Conservation (phyloP, 92 coral and sea anemone genomes). For the Pocillopora meandrina region DNA sequence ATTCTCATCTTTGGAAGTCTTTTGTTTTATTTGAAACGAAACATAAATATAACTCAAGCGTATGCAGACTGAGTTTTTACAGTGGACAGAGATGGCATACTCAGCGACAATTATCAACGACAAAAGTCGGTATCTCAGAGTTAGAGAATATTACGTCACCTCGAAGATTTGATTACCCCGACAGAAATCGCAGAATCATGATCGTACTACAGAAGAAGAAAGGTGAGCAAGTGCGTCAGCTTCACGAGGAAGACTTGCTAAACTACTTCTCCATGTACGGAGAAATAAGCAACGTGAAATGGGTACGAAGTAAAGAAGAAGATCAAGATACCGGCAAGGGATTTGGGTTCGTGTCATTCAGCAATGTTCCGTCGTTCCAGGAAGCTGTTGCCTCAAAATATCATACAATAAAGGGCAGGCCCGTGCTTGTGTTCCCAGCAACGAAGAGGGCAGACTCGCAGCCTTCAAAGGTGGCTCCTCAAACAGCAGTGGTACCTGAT, state of each 20-base stretch:
- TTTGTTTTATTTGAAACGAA: not conserved
- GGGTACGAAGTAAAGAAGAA: constrained; percentile 6
- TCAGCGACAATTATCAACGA: constrained; percentile 4
- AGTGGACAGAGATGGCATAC: not conserved
- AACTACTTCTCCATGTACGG: constrained; percentile 20
- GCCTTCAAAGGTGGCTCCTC: not conserved
- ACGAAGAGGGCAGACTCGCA: not conserved
- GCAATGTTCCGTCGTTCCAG: not conserved
- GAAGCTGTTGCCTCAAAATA: not conserved
- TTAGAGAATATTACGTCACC: not conserved
- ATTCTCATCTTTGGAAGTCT: not conserved
- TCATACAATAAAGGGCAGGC: not conserved
- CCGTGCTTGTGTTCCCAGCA: constrained; percentile 21
- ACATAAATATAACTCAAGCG: not conserved
- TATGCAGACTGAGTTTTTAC: not conserved
- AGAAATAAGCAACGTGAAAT: not conserved
- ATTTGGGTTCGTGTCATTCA: constrained; percentile 11
- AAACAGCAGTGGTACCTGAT: not conserved
- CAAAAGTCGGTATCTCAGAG: not conserved
- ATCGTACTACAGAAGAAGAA: not conserved
- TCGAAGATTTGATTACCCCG: not conserved
- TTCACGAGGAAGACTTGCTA: constrained; percentile 10
- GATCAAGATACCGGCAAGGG: not conserved
- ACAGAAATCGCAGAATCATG: constrained; percentile 2
- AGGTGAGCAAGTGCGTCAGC: not conserved